Evolutionary conservation across 2,113 vertebrate species (phyloP).

Genomic region (Oenanthe oenanthe): DNA sequence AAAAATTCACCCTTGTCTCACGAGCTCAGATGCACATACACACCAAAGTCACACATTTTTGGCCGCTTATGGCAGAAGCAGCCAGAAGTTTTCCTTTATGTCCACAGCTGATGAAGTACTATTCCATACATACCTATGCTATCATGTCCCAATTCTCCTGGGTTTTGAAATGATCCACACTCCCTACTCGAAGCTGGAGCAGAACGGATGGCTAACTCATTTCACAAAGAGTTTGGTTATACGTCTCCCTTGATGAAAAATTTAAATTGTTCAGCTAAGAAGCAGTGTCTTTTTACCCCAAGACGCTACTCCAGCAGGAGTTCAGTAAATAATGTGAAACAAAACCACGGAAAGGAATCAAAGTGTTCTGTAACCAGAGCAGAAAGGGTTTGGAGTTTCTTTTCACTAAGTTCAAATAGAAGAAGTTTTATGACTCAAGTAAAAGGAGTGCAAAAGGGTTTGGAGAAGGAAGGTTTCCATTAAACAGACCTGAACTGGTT

Average conservation of each 20-base stretch:
- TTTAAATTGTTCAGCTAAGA: not conserved
- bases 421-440: not conserved
- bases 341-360: slow-evolving; percentile 6
- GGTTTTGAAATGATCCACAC: not conserved
- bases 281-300: slow-evolving; percentile 40
- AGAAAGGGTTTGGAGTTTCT: not conserved
- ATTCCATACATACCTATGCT: not conserved
- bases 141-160: not conserved
- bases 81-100: not conserved
- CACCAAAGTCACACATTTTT: not conserved
- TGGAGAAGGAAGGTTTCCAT: slow-evolving; percentile 57
- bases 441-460: not conserved
- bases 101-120: not conserved
- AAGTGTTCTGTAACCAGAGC: not conserved
- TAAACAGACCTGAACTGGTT: slow-evolving; percentile 28
- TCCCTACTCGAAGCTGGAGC: not conserved
- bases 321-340: not conserved
- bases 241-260: slow-evolving; percentile 40
- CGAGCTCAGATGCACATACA: not conserved
- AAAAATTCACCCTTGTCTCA: not conserved
- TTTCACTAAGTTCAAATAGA: slow-evolving; percentile 35
- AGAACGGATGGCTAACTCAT: slow-evolving; percentile 12
- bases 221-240: not conserved
- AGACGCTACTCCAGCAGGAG: not conserved
- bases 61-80: not conserved